A percentile compares a stretch with the other conserved stretches of the same genome.
Evolutionary conservation across 2,888 invertebrate species (phyloP).

Genomic region (Nomada goodeniana): DNA sequence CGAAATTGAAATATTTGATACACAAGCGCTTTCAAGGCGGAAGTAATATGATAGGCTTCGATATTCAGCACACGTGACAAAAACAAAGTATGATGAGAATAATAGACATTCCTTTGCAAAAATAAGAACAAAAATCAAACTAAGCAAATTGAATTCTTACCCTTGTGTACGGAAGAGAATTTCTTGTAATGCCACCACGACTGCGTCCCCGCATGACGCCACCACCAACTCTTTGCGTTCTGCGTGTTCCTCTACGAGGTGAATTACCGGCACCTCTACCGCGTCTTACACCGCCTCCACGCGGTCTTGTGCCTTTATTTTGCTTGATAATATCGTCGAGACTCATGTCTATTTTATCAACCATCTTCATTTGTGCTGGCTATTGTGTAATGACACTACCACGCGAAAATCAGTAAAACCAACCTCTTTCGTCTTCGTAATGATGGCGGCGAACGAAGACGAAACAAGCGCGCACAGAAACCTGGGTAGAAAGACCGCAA

Average conservation of each 20-base stretch:
- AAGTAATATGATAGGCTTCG: slow-evolving; percentile 41
- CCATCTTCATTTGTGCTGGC: slow-evolving; percentile 88
- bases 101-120: background rate
- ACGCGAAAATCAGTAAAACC: slow-evolving; percentile 62
- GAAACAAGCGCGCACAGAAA: slow-evolving; percentile 66
- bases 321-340: slow-evolving; percentile 98
- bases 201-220: slow-evolving; percentile 90
- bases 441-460: slow-evolving; percentile 70
- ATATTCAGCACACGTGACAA: slow-evolving; percentile 47
- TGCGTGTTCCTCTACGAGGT: slow-evolving; percentile 84
- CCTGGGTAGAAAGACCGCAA: slow-evolving; percentile 58
- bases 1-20: slow-evolving; percentile 21
- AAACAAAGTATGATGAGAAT: background rate
- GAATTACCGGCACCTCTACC: slow-evolving; percentile 85
- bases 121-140: background rate
- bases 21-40: slow-evolving; percentile 31
- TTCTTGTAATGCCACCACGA: slow-evolving; percentile 89
- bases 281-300: slow-evolving; percentile 85
- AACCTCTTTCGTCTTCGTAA: slow-evolving; percentile 67
- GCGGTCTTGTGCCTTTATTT: slow-evolving; percentile 89
- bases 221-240: slow-evolving; percentile 82
- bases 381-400: slow-evolving; percentile 38
- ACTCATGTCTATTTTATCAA: slow-evolving; percentile 98
- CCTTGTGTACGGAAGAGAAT: slow-evolving; percentile 87
- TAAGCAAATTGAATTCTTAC: slow-evolving; percentile 84